Base-by-base conservation (phyloP, 1,140 invertebrate species). In the Rhagoletis pomonella region DNA sequence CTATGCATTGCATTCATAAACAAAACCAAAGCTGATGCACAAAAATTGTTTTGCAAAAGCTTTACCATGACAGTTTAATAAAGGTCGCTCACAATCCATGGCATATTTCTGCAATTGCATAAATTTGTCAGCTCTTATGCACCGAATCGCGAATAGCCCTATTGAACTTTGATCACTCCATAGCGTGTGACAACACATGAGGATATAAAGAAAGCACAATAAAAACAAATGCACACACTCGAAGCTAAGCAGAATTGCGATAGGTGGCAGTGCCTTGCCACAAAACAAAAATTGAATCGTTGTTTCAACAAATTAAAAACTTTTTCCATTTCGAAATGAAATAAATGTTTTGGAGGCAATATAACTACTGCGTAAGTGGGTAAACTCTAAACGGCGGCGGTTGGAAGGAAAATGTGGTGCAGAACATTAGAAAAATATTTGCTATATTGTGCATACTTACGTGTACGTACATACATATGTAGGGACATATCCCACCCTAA, bases 241-340 rank as follows among this genome's bases (percentile, higher is more conserved):
- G 10, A 59, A 39, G 10, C 50, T 42, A 85, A 39, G 19, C n/a
- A 29, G 5, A 47, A 14, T 39, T 44, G 4, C 39, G 62, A n/a
- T 42, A 12, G 1, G 9, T 39, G 84, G 47, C 5, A 50, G 42
- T 4, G 50, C 14, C 29, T 58, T 12, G 55, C 9, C 58, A 29
- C 14, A 85, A 85, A 62, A 29, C 14, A 85, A 85, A 62, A 62
- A 85, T 59, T 12, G 50, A 85, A 85, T 42, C 29, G 39, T 60
- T 85, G 58, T 47, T 60, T 17, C 29, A 85, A 62, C 39, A 50
- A 85, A 85, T 85, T 85, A 14, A 85, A 85, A 85, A 85, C 58
- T 85, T 85, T 85, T 85, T 85, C 84, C 58, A 85, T 85, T 85
- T 85, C 55, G 50, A 85, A 85, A 85, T 85, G 29, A 59, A 85